A percentile compares a stretch with the other conserved stretches of the same genome.
phyloP scores from a whole-genome alignment of 2,113 vertebrate species.

The Petroica traversi region DNA sequence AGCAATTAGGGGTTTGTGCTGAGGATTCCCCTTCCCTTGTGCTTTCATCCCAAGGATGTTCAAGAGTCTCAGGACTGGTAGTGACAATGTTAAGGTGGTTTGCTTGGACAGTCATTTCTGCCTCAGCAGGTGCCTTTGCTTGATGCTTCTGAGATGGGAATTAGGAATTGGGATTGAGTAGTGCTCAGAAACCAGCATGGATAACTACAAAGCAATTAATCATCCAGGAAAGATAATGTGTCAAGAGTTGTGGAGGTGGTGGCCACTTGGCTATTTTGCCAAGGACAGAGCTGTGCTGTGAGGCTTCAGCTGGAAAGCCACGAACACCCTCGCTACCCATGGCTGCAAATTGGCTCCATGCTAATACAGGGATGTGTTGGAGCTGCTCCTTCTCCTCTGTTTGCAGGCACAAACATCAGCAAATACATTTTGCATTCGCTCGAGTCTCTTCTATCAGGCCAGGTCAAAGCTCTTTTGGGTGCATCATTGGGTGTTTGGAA shows the following conservation, averaged over 20 bases:
- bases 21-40: neutral
- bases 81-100: fast-evolving
- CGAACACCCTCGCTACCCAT: fast-evolving
- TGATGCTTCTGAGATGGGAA: neutral
- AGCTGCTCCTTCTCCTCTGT: neutral
- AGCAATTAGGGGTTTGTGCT: neutral
- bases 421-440: neutral
- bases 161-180: neutral
- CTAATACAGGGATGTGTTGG: neutral
- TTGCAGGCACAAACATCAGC: neutral
- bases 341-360: neutral
- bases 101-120: neutral
- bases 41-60: neutral
- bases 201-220: neutral
- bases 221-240: neutral
- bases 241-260: neutral
- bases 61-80: neutral
- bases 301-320: neutral
- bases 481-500: neutral
- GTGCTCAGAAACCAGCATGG: neutral
- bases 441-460: neutral
- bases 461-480: neutral
- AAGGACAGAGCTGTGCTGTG: neutral
- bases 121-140: neutral
- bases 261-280: neutral